Evolutionary conservation across 1,140 invertebrate species (phyloP).

Genomic region (Drosophila sp.): DNA sequence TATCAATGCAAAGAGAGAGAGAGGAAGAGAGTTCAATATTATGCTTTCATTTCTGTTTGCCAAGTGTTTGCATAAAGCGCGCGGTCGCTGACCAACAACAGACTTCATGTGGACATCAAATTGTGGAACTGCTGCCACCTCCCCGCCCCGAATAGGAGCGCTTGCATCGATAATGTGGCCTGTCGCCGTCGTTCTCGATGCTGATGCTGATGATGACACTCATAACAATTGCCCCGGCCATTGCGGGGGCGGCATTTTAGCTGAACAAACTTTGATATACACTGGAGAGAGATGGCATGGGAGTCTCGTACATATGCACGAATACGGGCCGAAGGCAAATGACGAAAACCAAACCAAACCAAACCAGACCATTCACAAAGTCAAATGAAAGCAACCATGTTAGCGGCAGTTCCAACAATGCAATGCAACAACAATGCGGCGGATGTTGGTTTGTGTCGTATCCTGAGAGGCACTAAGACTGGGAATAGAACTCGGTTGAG

Average conservation of each 20-base stretch:
- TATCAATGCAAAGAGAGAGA: background rate
- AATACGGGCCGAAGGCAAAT: conserved; percentile 63
- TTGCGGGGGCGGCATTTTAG: conserved; percentile 75
- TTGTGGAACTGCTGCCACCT: conserved; percentile 12
- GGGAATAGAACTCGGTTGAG: conserved; percentile 21
- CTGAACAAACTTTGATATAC: conserved; percentile 82
- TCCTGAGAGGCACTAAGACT: conserved; percentile 1
- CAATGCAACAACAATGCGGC: conserved; percentile 60
- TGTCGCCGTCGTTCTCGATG: conserved; percentile 19
- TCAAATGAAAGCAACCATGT: conserved; percentile 78
- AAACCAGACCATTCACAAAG: conserved; percentile 72
- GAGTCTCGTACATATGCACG: background rate
- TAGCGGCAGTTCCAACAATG: conserved; percentile 55
- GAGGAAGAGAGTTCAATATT: conserved; percentile 71
- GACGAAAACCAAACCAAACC: conserved; percentile 58
- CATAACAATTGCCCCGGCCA: conserved; percentile 69
- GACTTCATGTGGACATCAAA: conserved; percentile 14
- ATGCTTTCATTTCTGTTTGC: conserved; percentile 80
- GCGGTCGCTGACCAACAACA: conserved; percentile 59
- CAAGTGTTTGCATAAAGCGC: conserved; percentile 76
- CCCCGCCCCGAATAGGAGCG: conserved; percentile 34
- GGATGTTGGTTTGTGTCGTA: conserved; percentile 51
- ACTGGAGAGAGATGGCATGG: background rate
- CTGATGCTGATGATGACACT: conserved; percentile 75
- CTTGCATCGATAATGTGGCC: conserved; percentile 68